Evolutionary conservation across 1,140 invertebrate genomes (phyloP), one percentile per base, ranked within the genome.

Genomic region (Drosophila ficusphila): DNA sequence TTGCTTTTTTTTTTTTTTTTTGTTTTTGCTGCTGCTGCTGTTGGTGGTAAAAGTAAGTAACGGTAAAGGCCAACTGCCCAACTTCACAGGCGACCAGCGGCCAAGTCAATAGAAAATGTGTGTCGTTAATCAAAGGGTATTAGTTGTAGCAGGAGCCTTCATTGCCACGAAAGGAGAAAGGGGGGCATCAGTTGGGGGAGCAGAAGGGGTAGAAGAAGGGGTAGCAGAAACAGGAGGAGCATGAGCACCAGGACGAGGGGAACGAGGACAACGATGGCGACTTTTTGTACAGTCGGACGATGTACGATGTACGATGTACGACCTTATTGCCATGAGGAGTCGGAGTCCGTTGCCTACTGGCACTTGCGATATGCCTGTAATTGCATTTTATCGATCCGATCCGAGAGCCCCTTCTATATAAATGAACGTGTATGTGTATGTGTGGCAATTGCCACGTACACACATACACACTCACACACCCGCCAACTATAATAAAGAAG

Each of bases 61-160:
- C 25, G 31, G 42, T 36, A 36, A 36, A 7, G 21, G 48, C 64
- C 79, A 83, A 83, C 76, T 86, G 81, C 68, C 82, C 81, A 86
- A 86, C 81, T 86, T 86, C 82, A 86, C 81, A 86, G 73, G 52
- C 34, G 18, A 19, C 29, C 42, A 19, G 29, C 42, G 27, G 65
- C 33, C 64, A 64, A 82, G 82, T 88, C 82, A 86, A 86, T 86
- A 86, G 82, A 77, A 86, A 88, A 86, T 88, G 82, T 88, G 82
- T 88, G 82, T 86, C 82, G 82, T 86, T 86, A 86, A 86, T 86
- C 82, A 86, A 86, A 86, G 78, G 82, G 82, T 86, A 86, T 86
- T 86, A 86, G 82, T 86, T 85, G 81, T 85, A 86, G 81, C 72
- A 54, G 72, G 65, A 70, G 81, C 79, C 79, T 76, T 78, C 76